Percentiles rank a stretch among this genome's conserved stretches.
These are phyloP conservation scores for Brachionus asplanchnoidis DNA, from an alignment of 1,140 invertebrate genomes.

Conservation along the genomic window DNA sequence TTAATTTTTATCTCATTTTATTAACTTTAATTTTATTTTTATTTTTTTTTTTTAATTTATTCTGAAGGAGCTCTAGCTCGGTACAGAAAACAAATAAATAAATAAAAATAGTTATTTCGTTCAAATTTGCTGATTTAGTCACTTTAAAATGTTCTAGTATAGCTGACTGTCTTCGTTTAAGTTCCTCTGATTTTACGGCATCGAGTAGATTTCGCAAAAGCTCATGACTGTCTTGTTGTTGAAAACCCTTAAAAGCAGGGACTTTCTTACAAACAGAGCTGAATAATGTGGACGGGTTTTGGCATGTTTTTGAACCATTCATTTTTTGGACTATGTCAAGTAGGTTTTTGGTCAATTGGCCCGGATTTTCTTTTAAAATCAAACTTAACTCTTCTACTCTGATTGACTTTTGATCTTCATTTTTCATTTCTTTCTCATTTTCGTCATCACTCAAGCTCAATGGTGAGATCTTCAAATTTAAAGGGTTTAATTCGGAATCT, in stretches of 20 bases:
- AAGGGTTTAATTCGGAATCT: neutral
- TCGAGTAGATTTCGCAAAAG: slow-evolving; percentile 80
- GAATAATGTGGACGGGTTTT: neutral
- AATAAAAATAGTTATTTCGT: slow-evolving; percentile 62
- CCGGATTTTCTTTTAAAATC: neutral
- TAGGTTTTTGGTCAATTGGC: neutral
- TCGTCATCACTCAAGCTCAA: neutral
- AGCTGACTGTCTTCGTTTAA: slow-evolving; percentile 50
- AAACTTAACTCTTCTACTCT: neutral
- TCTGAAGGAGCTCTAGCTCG: no score
- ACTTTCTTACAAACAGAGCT: slow-evolving; percentile 48
- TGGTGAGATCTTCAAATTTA: neutral
- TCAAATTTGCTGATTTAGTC: slow-evolving; percentile 57
- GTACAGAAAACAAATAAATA: no score
- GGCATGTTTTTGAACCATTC: neutral
- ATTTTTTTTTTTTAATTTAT: no score
- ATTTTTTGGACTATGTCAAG: slow-evolving; percentile 10
- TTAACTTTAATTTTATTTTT: no score
- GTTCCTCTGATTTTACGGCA: slow-evolving; percentile 67
- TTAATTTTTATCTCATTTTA: no score
- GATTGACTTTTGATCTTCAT: neutral
- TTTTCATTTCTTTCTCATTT: neutral
- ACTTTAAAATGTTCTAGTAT: slow-evolving; percentile 54
- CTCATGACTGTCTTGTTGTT: slow-evolving; percentile 94
- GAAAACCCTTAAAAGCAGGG: slow-evolving; percentile 77